phyloP scores from a whole-genome alignment of 1,140 invertebrate species.

The Cydia strobilella region DNA sequence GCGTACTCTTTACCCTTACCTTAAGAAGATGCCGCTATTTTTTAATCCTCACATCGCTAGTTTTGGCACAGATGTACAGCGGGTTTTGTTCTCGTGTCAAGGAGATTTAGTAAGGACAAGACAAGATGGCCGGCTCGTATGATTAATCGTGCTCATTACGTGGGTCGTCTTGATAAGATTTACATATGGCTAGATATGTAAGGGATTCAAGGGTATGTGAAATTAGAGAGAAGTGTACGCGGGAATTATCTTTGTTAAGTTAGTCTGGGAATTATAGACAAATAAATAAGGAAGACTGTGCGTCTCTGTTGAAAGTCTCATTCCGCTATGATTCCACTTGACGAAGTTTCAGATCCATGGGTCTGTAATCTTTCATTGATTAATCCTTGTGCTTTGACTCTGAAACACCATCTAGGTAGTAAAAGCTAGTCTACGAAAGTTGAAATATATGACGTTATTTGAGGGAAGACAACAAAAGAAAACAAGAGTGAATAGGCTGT shows the following conservation, averaged over 20 bases:
- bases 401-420: no score
- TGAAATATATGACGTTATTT: no score
- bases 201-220: slow-evolving; percentile 12
- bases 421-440: no score
- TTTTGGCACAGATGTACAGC: slow-evolving; percentile 67
- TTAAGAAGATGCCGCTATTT: slow-evolving; percentile 40
- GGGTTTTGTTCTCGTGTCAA: slow-evolving; percentile 53
- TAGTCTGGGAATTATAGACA: not conserved
- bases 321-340: no score
- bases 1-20: not conserved
- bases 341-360: no score
- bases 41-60: slow-evolving; percentile 60
- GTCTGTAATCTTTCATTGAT: no score
- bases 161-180: slow-evolving; percentile 31
- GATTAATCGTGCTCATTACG: slow-evolving; percentile 72
- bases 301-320: not conserved
- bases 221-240: not conserved
- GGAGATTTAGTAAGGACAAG: slow-evolving; percentile 54
- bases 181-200: slow-evolving; percentile 21
- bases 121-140: slow-evolving; percentile 51
- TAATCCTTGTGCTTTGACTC: no score
- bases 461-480: no score
- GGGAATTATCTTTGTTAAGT: not conserved
- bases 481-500: no score
- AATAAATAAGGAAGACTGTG: not conserved